Percentiles rank a stretch among this genome's conserved stretches.
Evolutionary conservation across 2,888 invertebrate species (phyloP).

Genomic region (Pomacea canaliculata): DNA sequence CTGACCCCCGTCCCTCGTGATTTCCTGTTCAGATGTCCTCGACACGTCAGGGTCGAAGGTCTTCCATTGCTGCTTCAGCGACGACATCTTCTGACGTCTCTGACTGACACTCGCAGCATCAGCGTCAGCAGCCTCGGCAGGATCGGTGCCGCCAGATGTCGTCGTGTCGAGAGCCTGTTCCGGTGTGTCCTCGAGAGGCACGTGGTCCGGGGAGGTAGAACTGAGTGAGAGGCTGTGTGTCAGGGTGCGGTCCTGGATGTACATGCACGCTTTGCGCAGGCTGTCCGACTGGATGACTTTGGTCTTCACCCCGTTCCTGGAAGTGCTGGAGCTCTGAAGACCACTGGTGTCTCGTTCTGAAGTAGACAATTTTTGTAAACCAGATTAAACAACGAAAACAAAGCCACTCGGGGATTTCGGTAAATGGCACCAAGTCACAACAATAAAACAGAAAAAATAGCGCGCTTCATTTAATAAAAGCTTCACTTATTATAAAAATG

Average conservation of each 20-base stretch:
- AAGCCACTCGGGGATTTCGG: too few relatives aligned
- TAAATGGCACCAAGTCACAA: too few relatives aligned
- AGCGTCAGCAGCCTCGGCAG: background rate
- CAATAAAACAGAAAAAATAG: too few relatives aligned
- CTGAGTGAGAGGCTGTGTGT: conserved; percentile 1
- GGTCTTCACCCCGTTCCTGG: background rate
- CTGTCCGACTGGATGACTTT: conserved; percentile 5
- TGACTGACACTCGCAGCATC: background rate
- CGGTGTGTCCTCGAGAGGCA: background rate
- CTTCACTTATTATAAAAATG: too few relatives aligned
- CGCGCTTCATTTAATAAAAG: too few relatives aligned
- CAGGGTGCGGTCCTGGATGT: background rate
- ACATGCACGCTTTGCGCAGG: conserved; percentile 9
- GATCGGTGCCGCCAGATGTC: background rate
- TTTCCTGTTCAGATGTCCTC: background rate
- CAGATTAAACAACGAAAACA: too few relatives aligned
- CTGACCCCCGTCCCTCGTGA: background rate
- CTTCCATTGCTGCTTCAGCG: background rate
- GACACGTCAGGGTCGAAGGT: background rate
- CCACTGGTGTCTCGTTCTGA: background rate
- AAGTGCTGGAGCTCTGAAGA: background rate
- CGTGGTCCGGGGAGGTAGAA: conserved; percentile 2
- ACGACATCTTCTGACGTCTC: background rate
- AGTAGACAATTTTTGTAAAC: too few relatives aligned
- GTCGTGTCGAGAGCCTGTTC: background rate